Base-by-base conservation (phyloP, 2,888 invertebrate species). In the Perithous albicinctus region DNA sequence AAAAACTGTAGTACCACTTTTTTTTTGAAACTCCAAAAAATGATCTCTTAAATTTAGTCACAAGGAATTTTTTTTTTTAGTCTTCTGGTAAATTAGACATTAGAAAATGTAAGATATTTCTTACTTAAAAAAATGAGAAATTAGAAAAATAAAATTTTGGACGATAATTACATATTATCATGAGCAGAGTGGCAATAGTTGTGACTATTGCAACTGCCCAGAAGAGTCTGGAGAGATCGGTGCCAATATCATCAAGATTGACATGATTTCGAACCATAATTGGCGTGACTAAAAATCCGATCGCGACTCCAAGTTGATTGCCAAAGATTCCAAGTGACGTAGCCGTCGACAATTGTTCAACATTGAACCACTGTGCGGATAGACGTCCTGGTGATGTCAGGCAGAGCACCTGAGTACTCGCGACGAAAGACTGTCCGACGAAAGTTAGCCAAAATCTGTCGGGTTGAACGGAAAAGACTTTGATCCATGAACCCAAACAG, bases 261-360 rank as follows among this genome's bases (percentile, higher is more conserved):
- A 93, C 93, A 32, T 93, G 93, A 86, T 94, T 93, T 78, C 86
- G 91, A 0, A 94, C 94, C 23, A 94, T 82, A 74, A 95, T 91
- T 0, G 96, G 96, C 0, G 96, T 95, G 4, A 96, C 80, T 5
- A 96, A 92, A 89, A 96, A 97, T 63, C 96, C 96, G 0, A 96
- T 87, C 0, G 96, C 96, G 46, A 95, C 94, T 0, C 97, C 94
- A n/a, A 96, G 90, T 94, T 96, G 96, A 87, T 95, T 95, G 4
- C 96, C 96, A 88, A 96, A 96, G 20, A 96, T 95, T 2, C 96
- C 96, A 20, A 96, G 93, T 56, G 96, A 95, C 85, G 96, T 96
- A 0, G 96, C 96, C 1, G 95, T 95, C 2, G 96, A 94, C 3
- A 93, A 66, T 91, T 96, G 94, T 79, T 94, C 93, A 0, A 95